Conservation (phyloP, 1,140 invertebrate genomes). For the Hestina assimilis region DNA sequence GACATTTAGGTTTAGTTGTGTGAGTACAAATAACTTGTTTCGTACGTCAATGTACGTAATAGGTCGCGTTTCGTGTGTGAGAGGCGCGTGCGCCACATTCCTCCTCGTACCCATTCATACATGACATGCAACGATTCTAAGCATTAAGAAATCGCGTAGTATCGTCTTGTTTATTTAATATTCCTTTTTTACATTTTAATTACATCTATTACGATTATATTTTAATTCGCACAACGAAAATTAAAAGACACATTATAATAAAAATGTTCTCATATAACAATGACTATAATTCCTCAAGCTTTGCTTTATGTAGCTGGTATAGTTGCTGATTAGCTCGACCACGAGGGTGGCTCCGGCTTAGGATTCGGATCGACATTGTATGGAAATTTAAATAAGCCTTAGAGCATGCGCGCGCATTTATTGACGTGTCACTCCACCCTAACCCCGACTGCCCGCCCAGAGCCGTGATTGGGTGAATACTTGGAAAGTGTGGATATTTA, state of each 20-base stretch:
- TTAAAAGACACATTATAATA: too few relatives aligned
- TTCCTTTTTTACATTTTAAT: too few relatives aligned
- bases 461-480: slow-evolving; percentile 39
- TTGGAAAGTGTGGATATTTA: slow-evolving; percentile 24
- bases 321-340: too few relatives aligned
- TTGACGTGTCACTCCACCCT: slow-evolving; percentile 35
- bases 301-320: too few relatives aligned
- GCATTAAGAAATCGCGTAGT: background rate
- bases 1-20: slow-evolving; percentile 37
- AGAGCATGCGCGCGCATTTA: slow-evolving; percentile 40
- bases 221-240: too few relatives aligned
- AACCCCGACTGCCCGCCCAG: slow-evolving; percentile 37
- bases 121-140: slow-evolving; percentile 34
- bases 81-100: slow-evolving; percentile 68
- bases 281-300: too few relatives aligned
- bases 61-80: slow-evolving; percentile 42
- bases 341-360: too few relatives aligned
- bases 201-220: too few relatives aligned
- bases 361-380: slow-evolving; percentile 7
- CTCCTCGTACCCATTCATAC: slow-evolving; percentile 67
- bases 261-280: too few relatives aligned
- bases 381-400: slow-evolving; percentile 17
- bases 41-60: slow-evolving; percentile 35
- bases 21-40: slow-evolving; percentile 65
- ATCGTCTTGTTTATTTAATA: background rate